These are phyloP conservation scores for Graptemys geographica DNA, from an alignment of 2,797 vertebrate genomes.

Conservation along the genomic window DNA sequence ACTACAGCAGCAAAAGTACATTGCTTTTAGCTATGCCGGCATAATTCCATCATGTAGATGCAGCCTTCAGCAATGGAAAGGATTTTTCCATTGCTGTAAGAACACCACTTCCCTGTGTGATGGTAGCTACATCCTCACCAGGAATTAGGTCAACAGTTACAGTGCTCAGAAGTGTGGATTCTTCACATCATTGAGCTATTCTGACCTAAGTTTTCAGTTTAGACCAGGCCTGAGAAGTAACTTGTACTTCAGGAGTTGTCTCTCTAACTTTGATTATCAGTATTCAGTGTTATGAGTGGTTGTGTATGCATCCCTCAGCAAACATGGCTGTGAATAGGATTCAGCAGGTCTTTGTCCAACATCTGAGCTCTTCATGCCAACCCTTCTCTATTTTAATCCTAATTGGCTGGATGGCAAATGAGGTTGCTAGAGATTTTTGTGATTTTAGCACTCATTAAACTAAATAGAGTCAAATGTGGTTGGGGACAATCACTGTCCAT, in stretches of 20 bases:
- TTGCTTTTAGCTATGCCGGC: not conserved
- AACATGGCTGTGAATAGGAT: not conserved
- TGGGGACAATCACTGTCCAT: conserved; percentile 9
- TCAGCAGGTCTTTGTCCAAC: conserved; percentile 28
- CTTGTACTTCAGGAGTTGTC: not conserved
- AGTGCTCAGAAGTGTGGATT: not conserved
- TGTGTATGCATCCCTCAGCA: not conserved
- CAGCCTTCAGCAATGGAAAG: no score
- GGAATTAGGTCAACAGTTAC: not conserved
- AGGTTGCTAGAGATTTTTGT: conserved; percentile 6
- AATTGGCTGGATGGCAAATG: conserved; percentile 20
- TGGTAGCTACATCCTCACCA: not conserved
- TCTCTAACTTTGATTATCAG: not conserved
- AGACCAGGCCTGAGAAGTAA: not conserved
- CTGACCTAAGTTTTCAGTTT: not conserved
- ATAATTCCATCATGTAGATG: no score
- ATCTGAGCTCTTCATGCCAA: not conserved
- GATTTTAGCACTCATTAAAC: conserved; percentile 9
- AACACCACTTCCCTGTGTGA: not conserved
- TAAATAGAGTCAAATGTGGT: conserved; percentile 11
- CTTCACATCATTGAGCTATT: not conserved
- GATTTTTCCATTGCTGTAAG: no score
- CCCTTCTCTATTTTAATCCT: not conserved
- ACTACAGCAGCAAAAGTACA: not conserved
- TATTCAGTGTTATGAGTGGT: not conserved